These are phyloP conservation scores for Latrodectus hesperus DNA, from an alignment of 2,888 invertebrate species.

Conservation along the genomic window DNA sequence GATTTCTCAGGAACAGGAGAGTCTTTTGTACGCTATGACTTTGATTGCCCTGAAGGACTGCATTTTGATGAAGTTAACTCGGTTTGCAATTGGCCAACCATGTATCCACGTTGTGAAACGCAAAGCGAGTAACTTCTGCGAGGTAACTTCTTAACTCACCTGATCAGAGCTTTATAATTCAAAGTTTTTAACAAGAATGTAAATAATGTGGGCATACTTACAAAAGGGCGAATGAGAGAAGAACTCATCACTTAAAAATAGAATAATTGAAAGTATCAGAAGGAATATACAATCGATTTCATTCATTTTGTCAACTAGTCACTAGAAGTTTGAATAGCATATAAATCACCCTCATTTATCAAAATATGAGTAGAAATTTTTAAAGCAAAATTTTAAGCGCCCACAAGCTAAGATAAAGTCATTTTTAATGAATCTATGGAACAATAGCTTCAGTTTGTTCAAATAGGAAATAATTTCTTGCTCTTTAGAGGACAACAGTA, in stretches of 20 bases:
- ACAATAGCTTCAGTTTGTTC: no score
- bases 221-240: not conserved
- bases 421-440: no score
- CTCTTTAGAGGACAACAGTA: no score
- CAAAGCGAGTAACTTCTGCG: not conserved
- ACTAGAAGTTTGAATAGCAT: no score
- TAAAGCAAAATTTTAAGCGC: no score
- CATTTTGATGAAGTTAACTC: slow-evolving; percentile 71
- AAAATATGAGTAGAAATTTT: no score
- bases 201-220: not conserved
- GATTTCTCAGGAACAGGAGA: slow-evolving; percentile 56
- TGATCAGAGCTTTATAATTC: not conserved
- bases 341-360: no score
- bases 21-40: slow-evolving; percentile 68
- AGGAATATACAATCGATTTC: no score
- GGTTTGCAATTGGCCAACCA: slow-evolving; percentile 71
- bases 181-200: not conserved
- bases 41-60: slow-evolving; percentile 70
- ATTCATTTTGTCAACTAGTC: no score
- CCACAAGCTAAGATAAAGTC: no score
- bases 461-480: no score
- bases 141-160: not conserved
- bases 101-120: slow-evolving; percentile 68
- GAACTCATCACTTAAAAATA: not conserved
- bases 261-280: no score